phyloP scores from a whole-genome alignment of 2,888 invertebrate species.

The Platerodrilus igneus region DNA sequence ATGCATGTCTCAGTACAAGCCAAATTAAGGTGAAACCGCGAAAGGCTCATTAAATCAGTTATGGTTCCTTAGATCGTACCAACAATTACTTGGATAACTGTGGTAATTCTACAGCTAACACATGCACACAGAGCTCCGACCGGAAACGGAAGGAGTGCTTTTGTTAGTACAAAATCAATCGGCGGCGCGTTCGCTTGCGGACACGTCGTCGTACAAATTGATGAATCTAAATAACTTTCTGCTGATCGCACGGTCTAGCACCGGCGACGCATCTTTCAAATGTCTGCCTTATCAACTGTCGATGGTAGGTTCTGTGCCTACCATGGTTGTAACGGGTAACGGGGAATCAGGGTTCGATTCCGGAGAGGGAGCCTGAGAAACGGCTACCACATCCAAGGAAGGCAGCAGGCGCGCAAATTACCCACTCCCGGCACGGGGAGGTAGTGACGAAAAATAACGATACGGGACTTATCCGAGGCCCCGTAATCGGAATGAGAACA shows the following conservation, averaged over 20 bases:
- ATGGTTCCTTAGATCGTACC: conserved; percentile 53
- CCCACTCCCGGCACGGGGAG: conserved; percentile 56
- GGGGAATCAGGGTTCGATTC: conserved; percentile 72
- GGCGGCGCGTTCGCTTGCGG: conserved; percentile 44
- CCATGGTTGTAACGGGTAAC: conserved; percentile 66
- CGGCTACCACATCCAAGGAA: conserved; percentile 68
- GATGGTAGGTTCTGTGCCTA: conserved; percentile 63
- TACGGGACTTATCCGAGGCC: conserved; percentile 55
- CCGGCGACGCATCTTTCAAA: conserved; percentile 60
- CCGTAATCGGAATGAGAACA: conserved; percentile 53
- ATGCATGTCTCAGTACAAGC: conserved; percentile 63
- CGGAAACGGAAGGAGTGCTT: conserved; percentile 51
- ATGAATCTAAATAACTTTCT: conserved; percentile 50
- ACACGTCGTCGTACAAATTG: conserved; percentile 43
- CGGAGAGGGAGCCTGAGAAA: conserved; percentile 68
- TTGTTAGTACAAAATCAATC: conserved; percentile 55
- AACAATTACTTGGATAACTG: conserved; percentile 41
- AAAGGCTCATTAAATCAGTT: conserved; percentile 60
- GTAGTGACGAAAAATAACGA: conserved; percentile 67
- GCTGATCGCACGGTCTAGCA: conserved; percentile 48
- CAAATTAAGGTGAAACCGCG: conserved; percentile 55
- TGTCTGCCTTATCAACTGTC: conserved; percentile 66
- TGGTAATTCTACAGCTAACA: conserved; percentile 66
- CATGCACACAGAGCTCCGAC: conserved; percentile 54
- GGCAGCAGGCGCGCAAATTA: conserved; percentile 68